Evolutionary conservation across 1,140 invertebrate species (phyloP), one percentile per base, ranked within the genome.

Genomic region (Sycophila sp.): DNA sequence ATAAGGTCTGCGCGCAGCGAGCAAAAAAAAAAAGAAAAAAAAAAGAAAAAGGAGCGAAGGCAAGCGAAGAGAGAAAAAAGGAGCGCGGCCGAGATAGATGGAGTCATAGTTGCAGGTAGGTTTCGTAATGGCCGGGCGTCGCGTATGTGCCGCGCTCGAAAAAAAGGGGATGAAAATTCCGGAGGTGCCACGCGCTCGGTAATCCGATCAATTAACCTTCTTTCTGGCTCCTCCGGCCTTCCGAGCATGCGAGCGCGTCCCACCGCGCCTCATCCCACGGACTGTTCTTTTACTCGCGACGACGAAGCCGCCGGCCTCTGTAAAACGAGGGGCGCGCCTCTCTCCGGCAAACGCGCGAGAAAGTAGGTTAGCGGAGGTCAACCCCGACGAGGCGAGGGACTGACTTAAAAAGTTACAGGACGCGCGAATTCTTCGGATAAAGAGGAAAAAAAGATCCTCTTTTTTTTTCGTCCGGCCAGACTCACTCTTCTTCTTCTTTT

Each of bases 311-410:
- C 34, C 32, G 55, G 49, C 26, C 55, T n/a, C 30, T 28, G 22
- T 28, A 64, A 22, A 32, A 67, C n/a, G 36, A 34, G 17, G 26
- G 7, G 49, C 13, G 11, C 10, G 40, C 24, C 10, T 10, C 19
- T 8, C 34, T 2, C 22, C 6, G 24, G n/a, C 22, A 28, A 30
- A 38, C n/a, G 22, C 19, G 6, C 3, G 19, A n/a, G 19, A 62
- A 69, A 69, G 67, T 69, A 60, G 67, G 58, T 62, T 69, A 69
- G 58, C 30, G 8, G 58, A 69, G 45, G 56, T 69, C 56, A 62
- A 69, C 17, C 10, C 15, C 10, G 30, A 40, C 8, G 36, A 28
- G 40, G 58, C 32, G 22, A 36, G 10, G 15, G 22, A 36, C 2
- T 38, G 22, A 56, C 34, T 42, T 42, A 19, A 19, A 65, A 65